These are phyloP conservation scores for Sminthurinus signatus DNA, from an alignment of 1,140 invertebrate genomes.

Conservation along the genomic window DNA sequence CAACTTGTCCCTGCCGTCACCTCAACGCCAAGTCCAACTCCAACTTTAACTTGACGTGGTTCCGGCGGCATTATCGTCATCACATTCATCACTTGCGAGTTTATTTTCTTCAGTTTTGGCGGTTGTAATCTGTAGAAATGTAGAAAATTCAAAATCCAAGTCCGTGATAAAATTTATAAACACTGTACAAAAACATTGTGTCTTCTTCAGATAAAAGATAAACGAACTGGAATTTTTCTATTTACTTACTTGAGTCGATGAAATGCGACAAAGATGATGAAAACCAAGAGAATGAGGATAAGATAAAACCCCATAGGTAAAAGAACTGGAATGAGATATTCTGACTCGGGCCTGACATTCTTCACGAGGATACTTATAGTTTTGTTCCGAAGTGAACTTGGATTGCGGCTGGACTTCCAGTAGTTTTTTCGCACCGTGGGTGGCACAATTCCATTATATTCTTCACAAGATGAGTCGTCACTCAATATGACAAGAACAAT, in stretches of 20 bases:
- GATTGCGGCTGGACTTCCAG: not conserved
- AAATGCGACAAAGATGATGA: conserved; percentile 19
- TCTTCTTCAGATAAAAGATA: no score
- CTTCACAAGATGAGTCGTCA: conserved; percentile 46
- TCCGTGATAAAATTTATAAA: not conserved
- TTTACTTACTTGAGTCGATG: conserved; percentile 14
- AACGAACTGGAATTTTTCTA: no score
- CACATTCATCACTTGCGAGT: not conserved
- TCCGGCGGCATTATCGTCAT: not conserved
- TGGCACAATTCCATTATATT: conserved; percentile 33
- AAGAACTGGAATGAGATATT: conserved; percentile 18
- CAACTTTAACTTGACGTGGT: no score
- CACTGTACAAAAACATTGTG: no score
- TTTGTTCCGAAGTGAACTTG: not conserved
- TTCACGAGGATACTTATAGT: not conserved
- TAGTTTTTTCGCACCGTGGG: not conserved
- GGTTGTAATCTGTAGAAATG: not conserved
- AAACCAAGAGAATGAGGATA: conserved; percentile 8
- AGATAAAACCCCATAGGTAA: conserved; percentile 19
- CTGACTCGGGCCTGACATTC: conserved; percentile 5
- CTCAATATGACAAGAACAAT: conserved; percentile 49
- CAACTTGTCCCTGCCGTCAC: no score
- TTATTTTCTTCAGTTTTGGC: not conserved
- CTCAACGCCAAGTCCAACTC: no score
- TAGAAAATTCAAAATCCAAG: not conserved